Conservation (phyloP, 2,888 invertebrate species). For the Melanostoma scalare region DNA sequence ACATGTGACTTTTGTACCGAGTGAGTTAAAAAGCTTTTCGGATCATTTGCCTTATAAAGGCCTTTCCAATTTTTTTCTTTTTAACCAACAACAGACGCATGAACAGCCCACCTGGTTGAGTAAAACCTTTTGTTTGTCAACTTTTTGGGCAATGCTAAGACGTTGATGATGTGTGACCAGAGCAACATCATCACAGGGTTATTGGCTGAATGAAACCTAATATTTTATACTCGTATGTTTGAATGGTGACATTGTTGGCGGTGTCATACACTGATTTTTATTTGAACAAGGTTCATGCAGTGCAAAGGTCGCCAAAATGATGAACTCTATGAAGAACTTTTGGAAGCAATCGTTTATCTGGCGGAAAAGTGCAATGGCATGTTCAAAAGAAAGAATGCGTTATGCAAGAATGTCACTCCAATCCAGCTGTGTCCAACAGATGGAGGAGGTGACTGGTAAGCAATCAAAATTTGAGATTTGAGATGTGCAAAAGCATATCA, state of each 20-base stretch:
- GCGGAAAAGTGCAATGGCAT: not conserved
- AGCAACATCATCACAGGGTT: not conserved
- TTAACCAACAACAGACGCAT: conserved; percentile 19
- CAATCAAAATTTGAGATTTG: no score
- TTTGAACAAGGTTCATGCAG: no score
- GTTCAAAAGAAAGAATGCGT: not conserved
- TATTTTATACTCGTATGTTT: no score
- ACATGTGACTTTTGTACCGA: not conserved
- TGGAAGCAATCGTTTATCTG: not conserved
- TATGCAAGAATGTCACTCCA: conserved; percentile 1
- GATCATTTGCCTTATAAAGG: conserved; percentile 26
- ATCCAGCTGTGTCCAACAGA: conserved; percentile 5
- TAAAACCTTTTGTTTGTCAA: conserved; percentile 23
- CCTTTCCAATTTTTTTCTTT: conserved; percentile 17
- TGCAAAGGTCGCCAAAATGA: conserved; percentile 7
- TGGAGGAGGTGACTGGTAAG: not conserved
- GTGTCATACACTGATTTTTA: no score
- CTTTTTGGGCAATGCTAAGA: not conserved
- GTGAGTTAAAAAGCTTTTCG: conserved; percentile 25
- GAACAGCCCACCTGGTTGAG: conserved; percentile 6
- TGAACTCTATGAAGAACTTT: not conserved
- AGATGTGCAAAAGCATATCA: no score
- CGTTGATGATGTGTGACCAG: not conserved
- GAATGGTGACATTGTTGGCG: no score
- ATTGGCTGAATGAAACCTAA: not conserved